phyloP scores from a whole-genome alignment of 2,797 vertebrate genomes.

The Dicrostonyx torquatus region DNA sequence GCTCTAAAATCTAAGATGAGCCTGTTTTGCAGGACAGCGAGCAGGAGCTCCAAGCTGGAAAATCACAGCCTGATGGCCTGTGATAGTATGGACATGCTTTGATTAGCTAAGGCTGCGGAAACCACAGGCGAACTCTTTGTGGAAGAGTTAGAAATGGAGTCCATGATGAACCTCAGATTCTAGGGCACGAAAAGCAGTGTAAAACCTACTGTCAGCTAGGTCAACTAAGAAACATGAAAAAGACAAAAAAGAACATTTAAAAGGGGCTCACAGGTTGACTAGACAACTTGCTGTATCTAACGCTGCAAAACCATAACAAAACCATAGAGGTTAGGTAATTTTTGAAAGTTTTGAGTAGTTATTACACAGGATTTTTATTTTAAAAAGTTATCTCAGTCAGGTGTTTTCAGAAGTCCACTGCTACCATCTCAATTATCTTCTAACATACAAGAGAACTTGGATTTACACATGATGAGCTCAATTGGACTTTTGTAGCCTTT shows the following conservation, averaged over 20 bases:
- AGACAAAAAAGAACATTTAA: not conserved
- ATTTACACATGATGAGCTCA: not conserved
- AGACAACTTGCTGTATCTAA: not conserved
- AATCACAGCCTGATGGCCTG: not conserved
- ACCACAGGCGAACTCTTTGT: not conserved
- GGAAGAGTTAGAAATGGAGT: not conserved
- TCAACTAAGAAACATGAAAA: not conserved
- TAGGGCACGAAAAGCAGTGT: not conserved
- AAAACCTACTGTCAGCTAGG: not conserved
- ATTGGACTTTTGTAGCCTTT: not conserved
- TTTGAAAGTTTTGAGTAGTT: not conserved
- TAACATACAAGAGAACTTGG: not conserved
- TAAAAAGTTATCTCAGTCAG: not conserved
- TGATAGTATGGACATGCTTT: not conserved
- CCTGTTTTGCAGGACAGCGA: not conserved
- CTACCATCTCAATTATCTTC: not conserved
- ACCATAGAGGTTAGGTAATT: not conserved
- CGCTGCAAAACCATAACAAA: not conserved
- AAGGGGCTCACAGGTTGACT: not conserved
- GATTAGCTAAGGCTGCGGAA: not conserved
- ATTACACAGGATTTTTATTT: conserved; percentile 12
- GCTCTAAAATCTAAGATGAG: not conserved
- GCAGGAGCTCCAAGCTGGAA: too few species aligned
- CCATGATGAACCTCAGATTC: not conserved
- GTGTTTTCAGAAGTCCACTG: not conserved